Conservation (phyloP, 2,888 invertebrate genomes). For the Shargacucullia verbasci region DNA sequence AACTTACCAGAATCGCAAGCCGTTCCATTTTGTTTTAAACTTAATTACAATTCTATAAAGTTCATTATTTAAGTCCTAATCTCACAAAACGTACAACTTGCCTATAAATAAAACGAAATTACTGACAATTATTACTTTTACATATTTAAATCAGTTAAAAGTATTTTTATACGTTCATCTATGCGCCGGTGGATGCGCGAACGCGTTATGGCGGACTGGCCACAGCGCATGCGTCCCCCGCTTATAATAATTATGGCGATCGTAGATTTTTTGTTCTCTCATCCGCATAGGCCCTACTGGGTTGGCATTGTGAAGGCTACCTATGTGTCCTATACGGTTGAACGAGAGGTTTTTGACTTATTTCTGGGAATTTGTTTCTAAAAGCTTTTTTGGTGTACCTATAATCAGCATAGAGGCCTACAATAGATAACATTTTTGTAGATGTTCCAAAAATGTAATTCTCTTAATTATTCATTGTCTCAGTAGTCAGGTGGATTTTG, state of each 20-base stretch:
- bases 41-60: constrained; percentile 57
- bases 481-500: no score
- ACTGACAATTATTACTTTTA: constrained; percentile 50
- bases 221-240: constrained; percentile 72
- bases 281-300: constrained; percentile 66
- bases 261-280: constrained; percentile 80
- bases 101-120: constrained; percentile 47
- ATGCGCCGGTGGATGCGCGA: constrained; percentile 60
- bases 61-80: constrained; percentile 67
- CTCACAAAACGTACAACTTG: constrained; percentile 67
- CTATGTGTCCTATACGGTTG: constrained; percentile 42
- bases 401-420: no score
- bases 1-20: constrained; percentile 66
- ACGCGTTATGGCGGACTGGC: constrained; percentile 75
- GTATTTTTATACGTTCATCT: constrained; percentile 21
- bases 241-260: constrained; percentile 85
- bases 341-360: constrained; percentile 51
- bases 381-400: no score
- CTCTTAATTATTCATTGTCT: no score
- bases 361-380: constrained; percentile 18
- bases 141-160: constrained; percentile 39
- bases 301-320: constrained; percentile 68
- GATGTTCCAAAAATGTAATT: no score
- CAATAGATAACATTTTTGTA: no score
- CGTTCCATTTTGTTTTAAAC: constrained; percentile 63